These are phyloP conservation scores for Chiloscyllium punctatum DNA, from an alignment of 2,797 vertebrate genomes.

Conservation along the genomic window DNA sequence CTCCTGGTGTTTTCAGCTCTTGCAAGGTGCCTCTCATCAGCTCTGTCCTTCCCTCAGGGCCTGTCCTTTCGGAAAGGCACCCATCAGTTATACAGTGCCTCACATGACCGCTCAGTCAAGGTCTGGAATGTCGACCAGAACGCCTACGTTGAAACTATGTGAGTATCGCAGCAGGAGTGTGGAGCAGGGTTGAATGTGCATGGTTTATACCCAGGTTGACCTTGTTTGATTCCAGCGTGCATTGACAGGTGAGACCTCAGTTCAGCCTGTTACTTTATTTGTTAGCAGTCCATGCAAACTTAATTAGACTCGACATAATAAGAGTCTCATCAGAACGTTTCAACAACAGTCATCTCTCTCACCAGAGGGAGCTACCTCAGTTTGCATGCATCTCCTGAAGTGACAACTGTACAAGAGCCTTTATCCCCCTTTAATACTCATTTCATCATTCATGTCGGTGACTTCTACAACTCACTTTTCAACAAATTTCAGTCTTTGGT, in stretches of 20 bases:
- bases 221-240: neutral
- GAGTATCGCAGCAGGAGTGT: constrained; percentile 49
- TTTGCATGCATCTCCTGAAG: neutral
- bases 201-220: neutral
- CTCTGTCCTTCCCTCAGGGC: constrained; percentile 57
- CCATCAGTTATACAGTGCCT: constrained; percentile 86
- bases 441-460: neutral
- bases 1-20: neutral
- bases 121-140: constrained; percentile 95
- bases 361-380: neutral
- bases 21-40: rapidly evolving
- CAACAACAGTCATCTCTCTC: neutral
- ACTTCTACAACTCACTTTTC: neutral
- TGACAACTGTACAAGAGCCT: neutral
- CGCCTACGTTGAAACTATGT: constrained; percentile 91
- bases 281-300: neutral
- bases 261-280: neutral
- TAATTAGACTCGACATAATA: neutral
- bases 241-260: neutral
- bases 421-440: neutral
- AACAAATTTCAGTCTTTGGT: neutral
- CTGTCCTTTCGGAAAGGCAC: constrained; percentile 85
- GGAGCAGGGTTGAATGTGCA: neutral
- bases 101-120: constrained; percentile 86
- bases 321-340: neutral